These are phyloP conservation scores for Stylophora pistillata DNA, from an alignment of 64 coral and sea anemone species.

Conservation along the genomic window DNA sequence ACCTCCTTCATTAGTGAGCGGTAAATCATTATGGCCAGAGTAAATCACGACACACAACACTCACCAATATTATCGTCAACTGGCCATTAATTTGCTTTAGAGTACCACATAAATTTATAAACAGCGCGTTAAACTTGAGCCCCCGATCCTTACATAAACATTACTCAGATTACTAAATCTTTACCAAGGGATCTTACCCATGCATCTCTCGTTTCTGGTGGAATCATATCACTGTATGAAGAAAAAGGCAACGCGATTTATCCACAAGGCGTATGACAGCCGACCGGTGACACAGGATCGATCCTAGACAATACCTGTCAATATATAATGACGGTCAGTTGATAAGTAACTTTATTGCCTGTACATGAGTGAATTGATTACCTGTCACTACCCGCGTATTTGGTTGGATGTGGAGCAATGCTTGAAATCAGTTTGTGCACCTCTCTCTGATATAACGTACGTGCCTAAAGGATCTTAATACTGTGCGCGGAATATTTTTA, in stretches of 20 bases:
- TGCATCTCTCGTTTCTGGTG: conserved; percentile 1
- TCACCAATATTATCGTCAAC: background rate
- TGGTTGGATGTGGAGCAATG: too few species aligned
- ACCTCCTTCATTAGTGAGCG: background rate
- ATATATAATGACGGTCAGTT: conserved; percentile 5
- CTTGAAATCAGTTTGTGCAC: too few species aligned
- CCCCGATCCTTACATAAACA: background rate
- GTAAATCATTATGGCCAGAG: too few species aligned
- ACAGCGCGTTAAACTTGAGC: background rate
- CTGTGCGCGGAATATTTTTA: too few species aligned
- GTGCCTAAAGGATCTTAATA: too few species aligned
- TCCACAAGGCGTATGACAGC: background rate
- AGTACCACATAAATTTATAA: background rate
- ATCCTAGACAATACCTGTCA: conserved; percentile 37
- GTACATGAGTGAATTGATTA: background rate
- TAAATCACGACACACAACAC: background rate
- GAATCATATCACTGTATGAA: background rate
- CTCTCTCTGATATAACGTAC: too few species aligned
- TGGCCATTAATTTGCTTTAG: conserved; percentile 2
- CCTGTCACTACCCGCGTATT: background rate
- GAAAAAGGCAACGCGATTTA: background rate
- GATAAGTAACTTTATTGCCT: conserved; percentile 36
- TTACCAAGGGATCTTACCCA: background rate
- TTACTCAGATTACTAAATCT: background rate
- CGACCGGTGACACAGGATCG: background rate